phyloP scores from a whole-genome alignment of 92 coral and sea anemone species.

The Epizoanthus rinbou region DNA sequence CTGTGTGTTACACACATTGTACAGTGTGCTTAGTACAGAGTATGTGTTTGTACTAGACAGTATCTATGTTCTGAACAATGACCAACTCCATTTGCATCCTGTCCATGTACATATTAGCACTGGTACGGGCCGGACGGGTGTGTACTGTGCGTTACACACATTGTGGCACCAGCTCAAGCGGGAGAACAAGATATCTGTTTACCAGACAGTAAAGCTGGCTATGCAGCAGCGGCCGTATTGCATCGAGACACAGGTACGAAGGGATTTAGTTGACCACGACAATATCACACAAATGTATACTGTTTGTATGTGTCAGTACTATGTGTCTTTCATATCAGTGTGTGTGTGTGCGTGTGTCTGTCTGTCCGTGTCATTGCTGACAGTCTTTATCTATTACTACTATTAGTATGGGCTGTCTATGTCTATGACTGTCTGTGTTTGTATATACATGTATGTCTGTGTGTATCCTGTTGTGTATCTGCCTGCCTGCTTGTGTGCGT shows the following conservation, averaged over 20 bases:
- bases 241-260: constrained; percentile 70
- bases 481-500: neutral
- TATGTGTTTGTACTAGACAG: too few species aligned
- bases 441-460: too few species aligned
- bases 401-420: too few species aligned
- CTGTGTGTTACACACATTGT: too few species aligned
- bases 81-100: too few species aligned
- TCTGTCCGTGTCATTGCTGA: too few species aligned
- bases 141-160: constrained; percentile 83
- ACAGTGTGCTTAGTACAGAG: neutral
- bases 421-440: too few species aligned
- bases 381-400: too few species aligned
- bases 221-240: constrained; percentile 76
- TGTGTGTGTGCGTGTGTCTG: too few species aligned
- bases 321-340: too few species aligned
- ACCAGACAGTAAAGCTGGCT: constrained; percentile 75
- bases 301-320: neutral
- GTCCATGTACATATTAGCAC: constrained; percentile 47
- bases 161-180: constrained; percentile 81
- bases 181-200: constrained; percentile 72
- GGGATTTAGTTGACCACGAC: neutral
- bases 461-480: neutral
- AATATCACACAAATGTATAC: too few species aligned
- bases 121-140: constrained; percentile 96
- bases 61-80: neutral